Evolutionary conservation across 2,888 invertebrate species (phyloP).

Genomic region (Rhopalosiphum nymphaeae): DNA sequence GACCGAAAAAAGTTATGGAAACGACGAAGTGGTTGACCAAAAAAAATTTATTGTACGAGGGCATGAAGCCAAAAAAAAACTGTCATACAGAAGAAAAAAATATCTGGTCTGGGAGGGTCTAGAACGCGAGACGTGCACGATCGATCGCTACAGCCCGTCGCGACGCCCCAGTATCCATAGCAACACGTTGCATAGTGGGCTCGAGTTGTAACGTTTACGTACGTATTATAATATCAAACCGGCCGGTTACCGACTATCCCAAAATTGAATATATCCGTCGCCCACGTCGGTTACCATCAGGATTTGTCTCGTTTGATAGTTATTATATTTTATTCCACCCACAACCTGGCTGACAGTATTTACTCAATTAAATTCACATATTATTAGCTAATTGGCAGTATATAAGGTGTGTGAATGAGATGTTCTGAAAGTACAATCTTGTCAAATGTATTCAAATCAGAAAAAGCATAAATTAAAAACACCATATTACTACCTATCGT

Average conservation of each 20-base stretch:
- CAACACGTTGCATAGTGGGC: slow-evolving; percentile 38
- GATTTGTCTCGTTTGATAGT: neutral
- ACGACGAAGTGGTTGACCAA: neutral
- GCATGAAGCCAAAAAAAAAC: slow-evolving; percentile 38
- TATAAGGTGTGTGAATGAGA: neutral
- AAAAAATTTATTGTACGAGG: neutral
- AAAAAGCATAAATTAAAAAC: neutral
- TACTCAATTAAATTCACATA: slow-evolving; percentile 15
- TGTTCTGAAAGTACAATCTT: neutral
- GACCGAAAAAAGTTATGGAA: neutral
- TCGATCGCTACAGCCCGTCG: slow-evolving; percentile 60
- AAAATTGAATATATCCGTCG: slow-evolving; percentile 57
- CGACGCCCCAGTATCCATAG: slow-evolving; percentile 61
- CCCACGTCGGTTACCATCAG: neutral
- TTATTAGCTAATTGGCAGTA: neutral
- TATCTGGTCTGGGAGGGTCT: slow-evolving; percentile 38
- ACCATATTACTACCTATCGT: neutral
- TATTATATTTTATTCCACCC: neutral
- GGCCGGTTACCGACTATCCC: slow-evolving; percentile 9
- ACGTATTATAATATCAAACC: slow-evolving; percentile 37
- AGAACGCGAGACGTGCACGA: slow-evolving; percentile 45
- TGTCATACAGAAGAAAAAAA: neutral
- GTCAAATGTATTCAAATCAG: neutral
- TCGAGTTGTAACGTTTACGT: neutral
- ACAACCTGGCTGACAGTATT: neutral